Conservation (phyloP, 2,113 vertebrate genomes). For the Syngnathus scovelli region DNA sequence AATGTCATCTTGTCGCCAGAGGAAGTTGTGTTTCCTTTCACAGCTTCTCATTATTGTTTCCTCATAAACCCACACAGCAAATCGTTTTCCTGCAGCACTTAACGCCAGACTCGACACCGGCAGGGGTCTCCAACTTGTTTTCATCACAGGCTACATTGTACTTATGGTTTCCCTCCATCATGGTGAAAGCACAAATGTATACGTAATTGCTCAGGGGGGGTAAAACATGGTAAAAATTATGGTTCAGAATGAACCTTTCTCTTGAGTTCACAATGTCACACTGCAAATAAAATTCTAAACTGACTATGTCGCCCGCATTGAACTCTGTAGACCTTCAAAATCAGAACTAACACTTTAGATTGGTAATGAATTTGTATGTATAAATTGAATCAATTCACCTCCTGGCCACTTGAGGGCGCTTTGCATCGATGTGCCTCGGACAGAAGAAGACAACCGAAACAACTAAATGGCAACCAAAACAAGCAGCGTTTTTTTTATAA, state of each 20-base stretch:
- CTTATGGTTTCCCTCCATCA: not conserved
- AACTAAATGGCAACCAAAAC: too few relatives aligned
- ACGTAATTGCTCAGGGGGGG: too few relatives aligned
- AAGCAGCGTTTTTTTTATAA: too few relatives aligned
- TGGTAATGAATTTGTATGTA: too few relatives aligned
- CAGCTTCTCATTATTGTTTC: constrained; percentile 19
- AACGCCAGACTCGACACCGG: not conserved
- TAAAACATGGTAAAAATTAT: too few relatives aligned
- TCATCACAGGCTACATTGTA: not conserved
- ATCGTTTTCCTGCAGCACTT: constrained; percentile 5
- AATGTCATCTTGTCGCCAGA: constrained; percentile 12
- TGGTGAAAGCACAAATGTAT: not conserved
- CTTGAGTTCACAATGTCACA: not conserved
- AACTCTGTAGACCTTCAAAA: too few relatives aligned
- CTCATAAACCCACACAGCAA: constrained; percentile 3
- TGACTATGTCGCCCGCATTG: not conserved
- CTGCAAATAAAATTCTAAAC: not conserved
- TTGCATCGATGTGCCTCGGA: too few relatives aligned
- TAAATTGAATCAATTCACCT: too few relatives aligned
- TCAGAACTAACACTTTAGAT: too few relatives aligned
- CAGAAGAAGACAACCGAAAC: too few relatives aligned
- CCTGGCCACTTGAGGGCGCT: too few relatives aligned
- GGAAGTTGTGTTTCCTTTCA: constrained; percentile 43
- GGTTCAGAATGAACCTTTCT: not conserved
- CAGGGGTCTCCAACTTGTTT: not conserved